phyloP scores from a whole-genome alignment of 2,113 vertebrate species.

The Caracal caracal region DNA sequence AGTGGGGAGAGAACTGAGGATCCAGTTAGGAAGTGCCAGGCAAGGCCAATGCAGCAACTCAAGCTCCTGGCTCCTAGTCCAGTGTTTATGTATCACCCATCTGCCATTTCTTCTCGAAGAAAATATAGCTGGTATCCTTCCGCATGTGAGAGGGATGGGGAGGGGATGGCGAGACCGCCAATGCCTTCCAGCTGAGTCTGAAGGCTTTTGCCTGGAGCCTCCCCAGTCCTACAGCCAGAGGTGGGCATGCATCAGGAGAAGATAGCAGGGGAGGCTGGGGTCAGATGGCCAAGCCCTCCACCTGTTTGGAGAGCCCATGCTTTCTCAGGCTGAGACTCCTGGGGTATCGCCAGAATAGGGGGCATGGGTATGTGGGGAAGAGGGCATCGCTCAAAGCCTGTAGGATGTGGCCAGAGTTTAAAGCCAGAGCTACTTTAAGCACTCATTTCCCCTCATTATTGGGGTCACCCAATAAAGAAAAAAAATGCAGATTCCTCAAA shows the following conservation, averaged over 20 bases:
- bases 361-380: neutral
- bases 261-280: neutral
- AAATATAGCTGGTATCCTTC: neutral
- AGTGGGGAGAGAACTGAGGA: neutral
- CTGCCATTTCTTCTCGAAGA: neutral
- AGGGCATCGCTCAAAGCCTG: neutral
- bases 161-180: neutral
- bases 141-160: neutral
- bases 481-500: neutral
- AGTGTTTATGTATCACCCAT: neutral
- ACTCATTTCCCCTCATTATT: neutral
- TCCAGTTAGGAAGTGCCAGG: neutral
- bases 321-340: neutral
- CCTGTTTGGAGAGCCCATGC: neutral
- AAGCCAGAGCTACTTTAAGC: neutral
- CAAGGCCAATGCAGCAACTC: neutral
- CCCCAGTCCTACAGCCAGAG: neutral
- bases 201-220: neutral
- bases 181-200: too few relatives aligned
- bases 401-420: neutral
- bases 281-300: neutral
- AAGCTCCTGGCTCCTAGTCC: neutral
- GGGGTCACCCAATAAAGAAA: neutral
- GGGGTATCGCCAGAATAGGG: neutral
- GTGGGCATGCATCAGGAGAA: neutral